These are phyloP conservation scores for Synergus japonicus DNA, from an alignment of 2,888 invertebrate genomes.

Conservation along the genomic window DNA sequence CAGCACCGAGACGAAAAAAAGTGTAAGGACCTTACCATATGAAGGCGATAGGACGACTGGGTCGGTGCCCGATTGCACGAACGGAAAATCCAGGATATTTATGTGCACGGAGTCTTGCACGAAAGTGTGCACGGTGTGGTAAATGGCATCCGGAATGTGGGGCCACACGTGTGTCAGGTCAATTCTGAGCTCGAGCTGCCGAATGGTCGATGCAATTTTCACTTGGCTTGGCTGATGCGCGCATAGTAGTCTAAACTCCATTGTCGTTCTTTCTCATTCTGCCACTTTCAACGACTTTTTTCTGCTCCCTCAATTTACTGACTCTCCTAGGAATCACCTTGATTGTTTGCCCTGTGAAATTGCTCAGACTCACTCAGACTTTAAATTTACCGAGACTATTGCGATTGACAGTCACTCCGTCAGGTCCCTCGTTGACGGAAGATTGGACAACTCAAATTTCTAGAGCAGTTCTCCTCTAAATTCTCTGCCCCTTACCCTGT, in stretches of 20 bases:
- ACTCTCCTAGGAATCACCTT: slow-evolving; percentile 47
- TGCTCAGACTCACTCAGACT: slow-evolving; percentile 53
- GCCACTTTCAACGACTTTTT: slow-evolving; percentile 39
- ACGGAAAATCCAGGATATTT: slow-evolving; percentile 59
- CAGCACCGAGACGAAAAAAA: neutral
- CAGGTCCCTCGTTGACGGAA: slow-evolving; percentile 55
- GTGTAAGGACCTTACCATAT: neutral
- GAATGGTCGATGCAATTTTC: slow-evolving; percentile 69
- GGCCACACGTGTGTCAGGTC: slow-evolving; percentile 46
- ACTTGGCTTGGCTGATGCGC: slow-evolving; percentile 65
- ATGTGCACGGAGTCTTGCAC: slow-evolving; percentile 55
- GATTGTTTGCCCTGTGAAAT: slow-evolving; percentile 68
- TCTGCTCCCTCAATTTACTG: slow-evolving; percentile 36
- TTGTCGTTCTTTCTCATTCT: slow-evolving; percentile 45
- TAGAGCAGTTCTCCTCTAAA: neutral
- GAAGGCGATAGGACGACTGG: neutral
- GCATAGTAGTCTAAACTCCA: slow-evolving; percentile 48
- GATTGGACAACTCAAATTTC: slow-evolving; percentile 61
- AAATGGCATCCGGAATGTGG: slow-evolving; percentile 55
- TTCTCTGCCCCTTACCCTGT: neutral
- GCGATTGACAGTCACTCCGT: slow-evolving; percentile 65
- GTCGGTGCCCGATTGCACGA: slow-evolving; percentile 42
- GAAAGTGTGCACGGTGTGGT: slow-evolving; percentile 55
- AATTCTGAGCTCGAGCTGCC: slow-evolving; percentile 51
- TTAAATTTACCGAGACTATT: slow-evolving; percentile 38